Evolutionary conservation across 1,140 invertebrate species (phyloP), one percentile per base, ranked within the genome.

Genomic region (Varroa destructor): DNA sequence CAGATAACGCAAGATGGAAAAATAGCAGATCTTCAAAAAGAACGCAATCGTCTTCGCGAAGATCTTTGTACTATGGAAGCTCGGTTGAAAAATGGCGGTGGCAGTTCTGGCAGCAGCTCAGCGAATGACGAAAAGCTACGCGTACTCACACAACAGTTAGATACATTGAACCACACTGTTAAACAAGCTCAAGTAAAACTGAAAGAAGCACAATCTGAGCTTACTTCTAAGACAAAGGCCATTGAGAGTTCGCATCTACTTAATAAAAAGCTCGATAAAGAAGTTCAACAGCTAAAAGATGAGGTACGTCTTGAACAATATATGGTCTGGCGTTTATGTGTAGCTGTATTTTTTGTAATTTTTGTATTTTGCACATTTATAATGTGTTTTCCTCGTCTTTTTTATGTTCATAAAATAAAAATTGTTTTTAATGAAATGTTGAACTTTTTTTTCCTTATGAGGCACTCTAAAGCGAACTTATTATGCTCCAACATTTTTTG

Each of bases 231-330:
- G 46, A 67, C 61, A n/a, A 67, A 67, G 37, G 61, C 61, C 61
- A 67, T 67, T 46, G 61, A 67, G 61, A 67, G 61, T 46, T 67
- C 61, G 10, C 61, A 67, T 46, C 46, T 67, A 37, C 61, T 67
- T 42, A 80, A 81, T 70, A 79, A 82, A n/a, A 82, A 82, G 75
- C 72, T 83, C 74, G 77, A 76, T 58, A 70, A 74, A 40, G 64
- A 74, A 42, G 55, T 75, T 37, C 74, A 76, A 51, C 73, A 74
- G 43, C 43, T 71, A 1, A 75, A 75, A 42, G 64, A 67, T 25
- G 74, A 76, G 37, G 25, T 74, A 46, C 54, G 70, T 67, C 46
- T 8, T 8, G 3, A 51, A 51, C 8, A 25, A 25, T 51, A 51
- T 8, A 5, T 51, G 8, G 46, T 8, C 46, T 8, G 46, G 8